Evolutionary conservation across 2,888 invertebrate genomes (phyloP).

Genomic region (Diplazon laetatorius): DNA sequence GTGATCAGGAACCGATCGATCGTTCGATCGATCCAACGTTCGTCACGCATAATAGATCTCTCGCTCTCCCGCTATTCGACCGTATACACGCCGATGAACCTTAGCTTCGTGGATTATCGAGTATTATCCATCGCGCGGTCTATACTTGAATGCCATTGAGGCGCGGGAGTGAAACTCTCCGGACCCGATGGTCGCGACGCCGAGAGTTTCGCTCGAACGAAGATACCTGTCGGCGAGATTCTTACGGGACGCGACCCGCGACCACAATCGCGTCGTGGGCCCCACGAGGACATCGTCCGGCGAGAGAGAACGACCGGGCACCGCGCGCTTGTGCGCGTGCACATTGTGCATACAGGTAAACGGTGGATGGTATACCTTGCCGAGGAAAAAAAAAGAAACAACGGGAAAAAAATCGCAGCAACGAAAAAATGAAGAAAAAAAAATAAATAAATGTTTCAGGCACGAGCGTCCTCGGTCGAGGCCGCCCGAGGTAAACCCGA

Average conservation of each 20-base stretch:
- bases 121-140: constrained; percentile 55
- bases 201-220: constrained; percentile 62
- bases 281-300: constrained; percentile 38
- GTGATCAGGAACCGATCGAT: constrained; percentile 55
- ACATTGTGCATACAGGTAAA: neutral
- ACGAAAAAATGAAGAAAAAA: too few species aligned
- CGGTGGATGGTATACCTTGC: neutral
- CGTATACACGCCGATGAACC: constrained; percentile 64
- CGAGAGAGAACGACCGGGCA: constrained; percentile 31
- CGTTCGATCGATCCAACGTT: constrained; percentile 50
- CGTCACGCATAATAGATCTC: constrained; percentile 64
- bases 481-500: constrained; percentile 55
- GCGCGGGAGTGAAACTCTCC: neutral
- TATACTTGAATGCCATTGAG: constrained; percentile 19
- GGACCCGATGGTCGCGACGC: neutral
- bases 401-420: too few species aligned
- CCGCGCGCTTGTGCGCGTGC: neutral
- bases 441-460: too few species aligned
- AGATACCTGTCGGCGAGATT: constrained; percentile 64
- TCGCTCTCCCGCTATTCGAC: constrained; percentile 61
- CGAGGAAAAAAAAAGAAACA: too few species aligned
- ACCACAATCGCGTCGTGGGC: neutral
- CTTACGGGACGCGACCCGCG: constrained; percentile 43
- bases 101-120: constrained; percentile 64
- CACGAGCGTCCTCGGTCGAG: constrained; percentile 64